Conservation (phyloP, 2,113 vertebrate species). For the Brevimyrus niger region DNA sequence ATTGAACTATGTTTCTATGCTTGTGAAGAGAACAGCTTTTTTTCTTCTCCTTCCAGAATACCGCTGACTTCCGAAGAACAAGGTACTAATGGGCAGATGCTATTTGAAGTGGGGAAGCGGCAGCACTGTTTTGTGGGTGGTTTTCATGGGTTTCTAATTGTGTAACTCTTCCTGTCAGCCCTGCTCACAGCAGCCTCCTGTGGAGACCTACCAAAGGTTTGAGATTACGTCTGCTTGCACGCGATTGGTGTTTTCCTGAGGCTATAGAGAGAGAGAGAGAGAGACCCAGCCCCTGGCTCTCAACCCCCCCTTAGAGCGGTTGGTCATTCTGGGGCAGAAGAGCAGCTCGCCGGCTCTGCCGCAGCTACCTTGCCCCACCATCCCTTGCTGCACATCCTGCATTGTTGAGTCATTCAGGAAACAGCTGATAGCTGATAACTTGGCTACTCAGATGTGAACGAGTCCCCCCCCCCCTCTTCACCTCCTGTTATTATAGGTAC, state of each 20-base stretch:
- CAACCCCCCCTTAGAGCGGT: neutral
- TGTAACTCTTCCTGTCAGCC: slow-evolving; percentile 37
- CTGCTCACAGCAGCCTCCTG: slow-evolving; percentile 51
- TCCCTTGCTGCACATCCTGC: neutral
- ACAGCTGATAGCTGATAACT: neutral
- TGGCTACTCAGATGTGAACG: neutral
- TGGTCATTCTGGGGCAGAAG: neutral
- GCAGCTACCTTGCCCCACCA: neutral
- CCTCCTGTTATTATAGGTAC: neutral
- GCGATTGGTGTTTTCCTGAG: neutral
- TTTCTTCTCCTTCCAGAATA: slow-evolving; percentile 29
- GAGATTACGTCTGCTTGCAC: slow-evolving; percentile 32
- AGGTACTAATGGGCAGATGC: slow-evolving; percentile 41
- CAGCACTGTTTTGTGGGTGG: neutral
- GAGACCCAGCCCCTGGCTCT: neutral
- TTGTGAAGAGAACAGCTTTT: neutral
- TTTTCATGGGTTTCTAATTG: neutral
- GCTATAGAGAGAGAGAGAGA: neutral
- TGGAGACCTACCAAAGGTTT: slow-evolving; percentile 47
- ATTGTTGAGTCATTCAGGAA: neutral
- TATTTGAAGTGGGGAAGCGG: neutral
- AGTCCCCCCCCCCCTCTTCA: neutral
- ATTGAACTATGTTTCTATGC: neutral
- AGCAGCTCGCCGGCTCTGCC: neutral
- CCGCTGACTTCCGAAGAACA: slow-evolving; percentile 57